Conservation (phyloP, 2,888 invertebrate species). For the Belgica antarctica region DNA sequence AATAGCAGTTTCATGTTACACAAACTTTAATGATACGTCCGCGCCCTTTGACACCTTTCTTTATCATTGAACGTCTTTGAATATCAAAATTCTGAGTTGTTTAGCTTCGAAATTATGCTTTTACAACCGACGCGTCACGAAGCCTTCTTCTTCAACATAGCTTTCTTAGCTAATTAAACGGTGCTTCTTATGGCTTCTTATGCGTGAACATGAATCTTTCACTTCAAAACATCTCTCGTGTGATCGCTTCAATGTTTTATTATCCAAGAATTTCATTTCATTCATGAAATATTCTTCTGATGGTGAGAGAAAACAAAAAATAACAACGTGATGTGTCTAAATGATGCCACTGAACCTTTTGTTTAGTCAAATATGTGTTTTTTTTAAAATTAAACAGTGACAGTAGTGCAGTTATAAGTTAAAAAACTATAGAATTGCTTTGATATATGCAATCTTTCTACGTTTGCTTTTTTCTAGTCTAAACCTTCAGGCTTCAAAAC, state of each 20-base stretch:
- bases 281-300: slow-evolving; percentile 23
- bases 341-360: too few species aligned
- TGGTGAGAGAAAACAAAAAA: background rate
- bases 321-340: too few species aligned
- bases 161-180: slow-evolving; percentile 24
- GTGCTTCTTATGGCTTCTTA: slow-evolving; percentile 8
- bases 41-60: slow-evolving; percentile 27
- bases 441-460: too few species aligned
- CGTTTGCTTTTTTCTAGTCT: too few species aligned
- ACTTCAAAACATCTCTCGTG: background rate
- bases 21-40: slow-evolving; percentile 2
- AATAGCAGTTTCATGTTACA: slow-evolving; percentile 23
- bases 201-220: slow-evolving; percentile 30
- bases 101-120: slow-evolving; percentile 8
- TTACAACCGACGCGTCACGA: slow-evolving; percentile 10
- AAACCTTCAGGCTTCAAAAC: too few species aligned
- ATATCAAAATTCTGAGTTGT: background rate
- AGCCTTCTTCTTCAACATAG: background rate
- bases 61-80: background rate
- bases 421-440: too few species aligned
- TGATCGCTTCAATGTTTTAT: background rate
- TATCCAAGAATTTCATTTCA: slow-evolving; percentile 29
- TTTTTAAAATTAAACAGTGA: too few species aligned
- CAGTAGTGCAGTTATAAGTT: too few species aligned
- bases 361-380: too few species aligned